Evolutionary conservation across 2,888 invertebrate species (phyloP).

Genomic region (Lottia scabra): DNA sequence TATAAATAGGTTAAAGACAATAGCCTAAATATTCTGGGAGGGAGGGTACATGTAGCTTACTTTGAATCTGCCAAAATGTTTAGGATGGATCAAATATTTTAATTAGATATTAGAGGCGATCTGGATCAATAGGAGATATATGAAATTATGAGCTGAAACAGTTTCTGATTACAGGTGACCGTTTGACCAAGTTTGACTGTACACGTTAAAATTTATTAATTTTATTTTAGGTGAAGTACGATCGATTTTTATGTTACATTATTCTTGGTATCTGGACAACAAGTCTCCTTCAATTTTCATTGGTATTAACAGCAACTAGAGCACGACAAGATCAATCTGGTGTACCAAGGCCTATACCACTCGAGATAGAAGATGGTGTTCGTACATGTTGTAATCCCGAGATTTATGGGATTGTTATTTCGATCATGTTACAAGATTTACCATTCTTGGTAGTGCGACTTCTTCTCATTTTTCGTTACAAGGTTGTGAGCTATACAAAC

Average conservation of each 20-base stretch:
- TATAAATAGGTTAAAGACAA: too few species aligned
- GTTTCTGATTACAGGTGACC: too few species aligned
- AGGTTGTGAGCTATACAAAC: conserved; percentile 93
- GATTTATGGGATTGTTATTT: conserved; percentile 81
- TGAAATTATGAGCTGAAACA: too few species aligned
- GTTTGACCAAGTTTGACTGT: too few species aligned
- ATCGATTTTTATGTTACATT: conserved; percentile 83
- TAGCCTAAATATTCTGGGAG: too few species aligned
- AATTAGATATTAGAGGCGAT: too few species aligned
- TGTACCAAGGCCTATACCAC: conserved; percentile 13
- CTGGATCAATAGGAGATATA: too few species aligned
- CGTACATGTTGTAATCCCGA: conserved; percentile 54
- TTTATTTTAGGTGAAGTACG: conserved; percentile 69
- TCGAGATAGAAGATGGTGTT: background rate
- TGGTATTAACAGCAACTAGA: conserved; percentile 87
- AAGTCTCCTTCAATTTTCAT: conserved; percentile 93
- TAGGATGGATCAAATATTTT: too few species aligned
- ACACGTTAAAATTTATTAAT: too few species aligned
- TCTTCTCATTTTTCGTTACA: conserved; percentile 87
- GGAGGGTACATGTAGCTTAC: too few species aligned
- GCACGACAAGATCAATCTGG: conserved; percentile 57
- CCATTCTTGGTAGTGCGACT: conserved; percentile 86
- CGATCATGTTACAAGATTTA: conserved; percentile 85
- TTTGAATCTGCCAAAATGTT: too few species aligned
- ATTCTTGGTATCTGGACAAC: conserved; percentile 92